phyloP scores from a whole-genome alignment of 1,140 invertebrate species.

The Leptinotarsa undecemlineata region DNA sequence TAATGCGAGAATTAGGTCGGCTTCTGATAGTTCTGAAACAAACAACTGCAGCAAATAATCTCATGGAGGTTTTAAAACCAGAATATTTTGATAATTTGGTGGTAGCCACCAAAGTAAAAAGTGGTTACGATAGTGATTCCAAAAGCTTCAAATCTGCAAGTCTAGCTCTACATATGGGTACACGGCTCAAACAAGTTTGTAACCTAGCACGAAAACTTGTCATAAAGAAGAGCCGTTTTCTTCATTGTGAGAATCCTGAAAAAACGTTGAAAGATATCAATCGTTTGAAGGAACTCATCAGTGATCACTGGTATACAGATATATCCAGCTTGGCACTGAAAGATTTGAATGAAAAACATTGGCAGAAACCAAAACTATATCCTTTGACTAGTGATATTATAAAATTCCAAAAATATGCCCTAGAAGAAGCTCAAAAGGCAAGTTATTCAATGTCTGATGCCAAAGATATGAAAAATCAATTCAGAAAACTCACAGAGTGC shows the following conservation, averaged over 20 bases:
- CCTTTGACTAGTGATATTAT: slow-evolving; percentile 36
- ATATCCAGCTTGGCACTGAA: slow-evolving; percentile 37
- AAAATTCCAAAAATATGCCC: slow-evolving; percentile 30
- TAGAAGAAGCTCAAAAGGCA: too few species aligned
- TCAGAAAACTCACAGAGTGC: neutral
- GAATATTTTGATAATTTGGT: slow-evolving; percentile 40
- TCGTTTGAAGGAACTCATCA: slow-evolving; percentile 35
- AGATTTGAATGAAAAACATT: slow-evolving; percentile 40
- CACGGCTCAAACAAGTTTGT: slow-evolving; percentile 34
- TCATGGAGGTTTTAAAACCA: slow-evolving; percentile 34
- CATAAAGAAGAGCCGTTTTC: slow-evolving; percentile 32
- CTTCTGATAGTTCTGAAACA: slow-evolving; percentile 32
- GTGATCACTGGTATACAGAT: slow-evolving; percentile 37
- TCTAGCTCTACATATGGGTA: slow-evolving; percentile 39
- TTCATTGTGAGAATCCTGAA: slow-evolving; percentile 26
- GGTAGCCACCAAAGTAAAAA: slow-evolving; percentile 34
- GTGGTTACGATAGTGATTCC: slow-evolving; percentile 32
- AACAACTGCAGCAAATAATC: neutral
- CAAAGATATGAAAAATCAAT: neutral
- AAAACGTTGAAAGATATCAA: slow-evolving; percentile 20
- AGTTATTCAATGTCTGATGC: neutral
- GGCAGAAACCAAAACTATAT: slow-evolving; percentile 35
- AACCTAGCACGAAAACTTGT: slow-evolving; percentile 31
- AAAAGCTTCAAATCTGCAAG: slow-evolving; percentile 35
- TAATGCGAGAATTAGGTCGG: slow-evolving; percentile 38